Conservation (phyloP, 2,797 vertebrate species). For the Hippopotamyrus pictus region DNA sequence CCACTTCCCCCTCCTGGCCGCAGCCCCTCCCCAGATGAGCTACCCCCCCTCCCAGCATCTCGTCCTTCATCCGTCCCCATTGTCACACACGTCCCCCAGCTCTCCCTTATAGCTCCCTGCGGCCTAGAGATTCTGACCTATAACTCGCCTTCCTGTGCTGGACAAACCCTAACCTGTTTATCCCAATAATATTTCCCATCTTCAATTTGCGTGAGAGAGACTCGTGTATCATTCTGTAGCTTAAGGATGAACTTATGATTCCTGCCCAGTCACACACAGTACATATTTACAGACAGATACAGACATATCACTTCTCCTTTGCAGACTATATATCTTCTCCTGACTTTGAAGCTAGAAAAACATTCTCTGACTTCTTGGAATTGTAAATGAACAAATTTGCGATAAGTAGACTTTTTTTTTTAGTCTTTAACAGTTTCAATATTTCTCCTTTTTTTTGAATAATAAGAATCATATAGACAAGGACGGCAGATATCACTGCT, state of each 20-base stretch:
- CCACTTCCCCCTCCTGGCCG: conserved; percentile 42
- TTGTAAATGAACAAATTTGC: not conserved
- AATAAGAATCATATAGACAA: not conserved
- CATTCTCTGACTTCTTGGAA: not conserved
- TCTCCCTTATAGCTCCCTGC: not conserved
- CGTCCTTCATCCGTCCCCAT: not conserved
- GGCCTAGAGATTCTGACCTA: not conserved
- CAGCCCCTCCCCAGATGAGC: conserved; percentile 55
- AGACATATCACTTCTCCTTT: not conserved
- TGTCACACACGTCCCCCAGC: not conserved
- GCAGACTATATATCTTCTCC: not conserved
- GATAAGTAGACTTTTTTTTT: not conserved
- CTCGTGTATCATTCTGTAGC: not conserved
- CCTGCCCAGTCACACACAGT: conserved; percentile 5
- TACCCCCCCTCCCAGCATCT: not conserved
- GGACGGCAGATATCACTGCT: conserved; percentile 43
- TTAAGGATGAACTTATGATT: not conserved
- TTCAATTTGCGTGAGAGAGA: not conserved
- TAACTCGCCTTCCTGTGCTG: not conserved
- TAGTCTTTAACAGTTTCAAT: not conserved
- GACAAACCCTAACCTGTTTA: not conserved
- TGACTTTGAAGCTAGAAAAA: not conserved
- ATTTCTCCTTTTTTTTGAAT: not conserved
- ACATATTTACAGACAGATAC: conserved; percentile 32
- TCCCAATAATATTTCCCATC: not conserved